Conservation (phyloP, 2,113 vertebrate species). For the Geothlypis trichas region DNA sequence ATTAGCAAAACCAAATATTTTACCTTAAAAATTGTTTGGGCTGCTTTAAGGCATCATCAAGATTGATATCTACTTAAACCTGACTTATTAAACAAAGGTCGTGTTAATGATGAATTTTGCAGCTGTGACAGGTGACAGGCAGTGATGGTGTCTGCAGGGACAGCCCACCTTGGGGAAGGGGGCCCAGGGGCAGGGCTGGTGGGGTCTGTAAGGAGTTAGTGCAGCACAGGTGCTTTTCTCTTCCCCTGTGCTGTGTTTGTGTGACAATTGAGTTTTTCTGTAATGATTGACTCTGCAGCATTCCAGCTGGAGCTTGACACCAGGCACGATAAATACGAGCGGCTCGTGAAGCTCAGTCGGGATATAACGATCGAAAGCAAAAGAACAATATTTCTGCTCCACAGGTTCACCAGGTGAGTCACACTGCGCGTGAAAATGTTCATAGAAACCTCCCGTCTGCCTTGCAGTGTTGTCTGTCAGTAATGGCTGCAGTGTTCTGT, state of each 20-base stretch:
- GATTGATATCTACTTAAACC: neutral
- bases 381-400: constrained; percentile 93
- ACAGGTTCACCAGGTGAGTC: constrained; percentile 90
- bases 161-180: neutral
- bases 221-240: neutral
- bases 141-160: neutral
- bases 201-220: neutral
- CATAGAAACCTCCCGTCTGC: neutral
- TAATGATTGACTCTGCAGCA: constrained; percentile 61
- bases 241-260: rapidly evolving
- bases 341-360: constrained; percentile 93
- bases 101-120: neutral
- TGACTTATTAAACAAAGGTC: neutral
- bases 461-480: neutral
- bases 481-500: neutral
- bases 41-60: neutral
- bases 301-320: constrained; percentile 96
- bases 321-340: constrained; percentile 92
- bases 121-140: neutral
- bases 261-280: neutral
- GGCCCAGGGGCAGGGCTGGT: neutral
- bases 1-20: neutral
- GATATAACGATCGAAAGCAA: constrained; percentile 98
- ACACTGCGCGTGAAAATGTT: rapidly evolving
- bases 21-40: neutral